Percentiles rank a stretch among this genome's conserved stretches.
Conservation (phyloP, 2,888 invertebrate species). For the Agrotis puta region DNA sequence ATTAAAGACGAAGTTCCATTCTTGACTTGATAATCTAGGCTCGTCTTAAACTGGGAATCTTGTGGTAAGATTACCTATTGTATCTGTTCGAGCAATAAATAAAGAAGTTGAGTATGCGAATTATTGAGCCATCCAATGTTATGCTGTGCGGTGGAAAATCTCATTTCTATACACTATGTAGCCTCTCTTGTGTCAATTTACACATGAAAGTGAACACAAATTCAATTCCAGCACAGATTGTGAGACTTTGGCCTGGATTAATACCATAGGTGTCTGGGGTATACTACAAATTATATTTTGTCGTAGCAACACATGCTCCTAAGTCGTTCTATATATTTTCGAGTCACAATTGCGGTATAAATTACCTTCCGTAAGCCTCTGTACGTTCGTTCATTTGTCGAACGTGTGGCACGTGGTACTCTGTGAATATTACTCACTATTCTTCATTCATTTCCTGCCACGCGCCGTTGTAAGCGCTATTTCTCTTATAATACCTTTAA, state of each 20-base stretch:
- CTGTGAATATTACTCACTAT: conserved; percentile 42
- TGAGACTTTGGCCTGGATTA: background rate
- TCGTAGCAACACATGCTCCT: conserved; percentile 35
- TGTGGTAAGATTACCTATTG: background rate
- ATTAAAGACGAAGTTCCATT: conserved; percentile 14
- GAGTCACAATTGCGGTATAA: conserved; percentile 60
- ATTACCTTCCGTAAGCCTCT: conserved; percentile 55
- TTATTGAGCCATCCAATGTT: too few relatives aligned
- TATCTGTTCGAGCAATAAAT: background rate
- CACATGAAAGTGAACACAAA: background rate
- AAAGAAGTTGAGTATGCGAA: background rate
- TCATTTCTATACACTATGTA: background rate
- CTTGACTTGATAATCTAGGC: conserved; percentile 1
- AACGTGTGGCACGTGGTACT: conserved; percentile 52
- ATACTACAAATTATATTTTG: conserved; percentile 35
- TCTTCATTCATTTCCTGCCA: conserved; percentile 38
- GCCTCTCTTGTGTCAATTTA: background rate
- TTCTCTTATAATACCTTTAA: conserved; percentile 28
- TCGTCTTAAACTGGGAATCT: conserved; percentile 6
- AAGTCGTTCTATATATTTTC: conserved; percentile 48
- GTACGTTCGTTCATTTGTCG: conserved; percentile 52
- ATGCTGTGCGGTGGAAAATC: too few relatives aligned
- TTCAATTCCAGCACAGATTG: background rate
- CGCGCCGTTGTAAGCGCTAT: conserved; percentile 4
- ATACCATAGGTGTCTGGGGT: conserved; percentile 10